A percentile compares a stretch with the other conserved stretches of the same genome.
phyloP scores from a whole-genome alignment of 2,888 invertebrate species.

The Cryptus armator region DNA sequence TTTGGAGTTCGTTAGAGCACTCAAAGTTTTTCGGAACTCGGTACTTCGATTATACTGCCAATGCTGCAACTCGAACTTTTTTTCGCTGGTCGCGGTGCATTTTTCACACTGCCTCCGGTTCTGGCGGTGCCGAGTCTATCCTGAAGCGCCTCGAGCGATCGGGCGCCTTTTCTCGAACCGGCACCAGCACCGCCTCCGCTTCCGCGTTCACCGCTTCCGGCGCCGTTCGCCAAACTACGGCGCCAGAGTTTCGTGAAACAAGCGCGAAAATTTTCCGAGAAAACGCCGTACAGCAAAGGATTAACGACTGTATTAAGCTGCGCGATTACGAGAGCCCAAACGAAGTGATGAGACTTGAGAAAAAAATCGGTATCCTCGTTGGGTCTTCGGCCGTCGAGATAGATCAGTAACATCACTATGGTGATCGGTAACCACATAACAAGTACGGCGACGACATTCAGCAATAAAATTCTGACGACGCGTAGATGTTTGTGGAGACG shows the following conservation, averaged over 20 bases:
- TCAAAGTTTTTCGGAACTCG: conserved; percentile 79
- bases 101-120: conserved; percentile 74
- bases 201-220: conserved; percentile 72
- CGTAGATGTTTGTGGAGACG: conserved; percentile 86
- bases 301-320: conserved; percentile 87
- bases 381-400: conserved; percentile 86
- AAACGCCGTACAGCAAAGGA: conserved; percentile 87
- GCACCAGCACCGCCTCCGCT: conserved; percentile 69
- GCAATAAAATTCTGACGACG: conserved; percentile 86
- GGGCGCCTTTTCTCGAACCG: conserved; percentile 69
- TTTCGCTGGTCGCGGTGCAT: conserved; percentile 74
- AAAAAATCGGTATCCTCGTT: conserved; percentile 86
- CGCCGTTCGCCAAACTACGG: conserved; percentile 65
- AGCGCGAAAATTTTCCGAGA: conserved; percentile 86
- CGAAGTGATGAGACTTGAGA: conserved; percentile 86
- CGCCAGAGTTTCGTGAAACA: conserved; percentile 85
- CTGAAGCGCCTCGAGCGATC: conserved; percentile 78
- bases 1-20: conserved; percentile 7
- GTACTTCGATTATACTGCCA: conserved; percentile 81
- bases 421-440: conserved; percentile 88
- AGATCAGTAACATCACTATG: conserved; percentile 86
- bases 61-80: conserved; percentile 81
- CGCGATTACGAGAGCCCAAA: conserved; percentile 86
- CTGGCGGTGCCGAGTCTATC: conserved; percentile 74
- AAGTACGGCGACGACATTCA: conserved; percentile 87